These are phyloP conservation scores for Acanthornis magna DNA, from an alignment of 2,797 vertebrate species.

Conservation along the genomic window DNA sequence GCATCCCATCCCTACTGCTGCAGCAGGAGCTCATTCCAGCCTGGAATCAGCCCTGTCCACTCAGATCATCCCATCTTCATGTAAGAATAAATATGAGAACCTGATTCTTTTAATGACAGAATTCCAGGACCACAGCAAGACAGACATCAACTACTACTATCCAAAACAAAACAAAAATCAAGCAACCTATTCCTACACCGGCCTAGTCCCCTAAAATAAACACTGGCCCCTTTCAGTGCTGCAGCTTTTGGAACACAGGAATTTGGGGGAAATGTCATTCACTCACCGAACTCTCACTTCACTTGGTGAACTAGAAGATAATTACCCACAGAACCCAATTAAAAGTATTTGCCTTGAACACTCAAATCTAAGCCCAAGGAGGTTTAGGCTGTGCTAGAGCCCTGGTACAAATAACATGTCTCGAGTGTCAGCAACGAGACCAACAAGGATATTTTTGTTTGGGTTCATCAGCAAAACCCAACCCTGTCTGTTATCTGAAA, in stretches of 20 bases:
- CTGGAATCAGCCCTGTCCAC: no score
- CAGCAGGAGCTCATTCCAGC: no score
- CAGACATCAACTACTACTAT: background rate
- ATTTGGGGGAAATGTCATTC: background rate
- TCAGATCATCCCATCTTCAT: no score
- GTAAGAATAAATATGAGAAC: background rate
- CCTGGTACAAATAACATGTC: background rate
- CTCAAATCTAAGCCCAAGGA: background rate
- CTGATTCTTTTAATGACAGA: background rate
- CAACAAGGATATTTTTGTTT: background rate
- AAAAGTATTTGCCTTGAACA: background rate
- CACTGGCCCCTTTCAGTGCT: background rate
- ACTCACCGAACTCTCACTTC: background rate
- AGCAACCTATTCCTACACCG: background rate
- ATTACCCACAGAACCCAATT: background rate
- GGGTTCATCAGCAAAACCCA: background rate
- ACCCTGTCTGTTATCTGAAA: fast-evolving
- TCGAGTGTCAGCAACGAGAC: background rate
- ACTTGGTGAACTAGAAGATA: background rate
- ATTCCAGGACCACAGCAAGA: background rate
- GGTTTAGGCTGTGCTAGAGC: background rate
- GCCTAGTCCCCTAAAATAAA: background rate
- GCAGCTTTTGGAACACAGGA: background rate
- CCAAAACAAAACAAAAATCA: background rate
- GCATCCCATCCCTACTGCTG: no score